Evolutionary conservation across 1,140 invertebrate species (phyloP), one percentile per base, ranked within the genome.

Genomic region (Drosophila repleta): DNA sequence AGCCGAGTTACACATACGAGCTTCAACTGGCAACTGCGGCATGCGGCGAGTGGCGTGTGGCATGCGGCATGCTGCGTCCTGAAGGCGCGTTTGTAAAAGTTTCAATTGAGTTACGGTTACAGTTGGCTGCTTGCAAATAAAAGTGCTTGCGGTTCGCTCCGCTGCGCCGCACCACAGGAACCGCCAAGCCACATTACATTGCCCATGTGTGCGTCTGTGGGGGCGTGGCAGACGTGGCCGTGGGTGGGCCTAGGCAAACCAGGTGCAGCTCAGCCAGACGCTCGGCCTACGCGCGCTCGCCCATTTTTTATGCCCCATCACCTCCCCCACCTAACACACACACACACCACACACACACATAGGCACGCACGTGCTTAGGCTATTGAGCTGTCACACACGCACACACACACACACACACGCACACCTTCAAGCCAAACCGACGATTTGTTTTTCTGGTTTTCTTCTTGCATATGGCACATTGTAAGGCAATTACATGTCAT

Each of bases 401-500:
- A 58, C 71, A 63, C 49, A 39, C 49, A 61, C 21, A 60, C 51
- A 32, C 17, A 32, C 37, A 46, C 58, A 24, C 51, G 60, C 58
- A 68, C 62, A 56, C 65, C 51, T 77, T 61, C 43, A 72, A 79
- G 64, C 65, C 21, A 68, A 76, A 73, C 65, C 45, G 51, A 39
- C 49, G 66, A 83, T 87, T 87, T 76, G 75, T 67, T 77, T 85
- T 35, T 35, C 11, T 11, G 8, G 11, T 35, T 13, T 35, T 6
- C 11, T 35, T 35, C 3, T 87, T 79, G 74, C 66, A 75, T 85
- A 71, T 56, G 56, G 29, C 67, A 56, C 49, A 49, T 43, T 51
- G 60, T 58, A 81, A 87, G 81, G 81, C 81, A 84, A 84, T 85
- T 84, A 85, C 81, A 74, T 66, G 76, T 35, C 7, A 17, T 32